Evolutionary conservation across 1,140 invertebrate species (phyloP).

Genomic region (Lepidurus packardi): DNA sequence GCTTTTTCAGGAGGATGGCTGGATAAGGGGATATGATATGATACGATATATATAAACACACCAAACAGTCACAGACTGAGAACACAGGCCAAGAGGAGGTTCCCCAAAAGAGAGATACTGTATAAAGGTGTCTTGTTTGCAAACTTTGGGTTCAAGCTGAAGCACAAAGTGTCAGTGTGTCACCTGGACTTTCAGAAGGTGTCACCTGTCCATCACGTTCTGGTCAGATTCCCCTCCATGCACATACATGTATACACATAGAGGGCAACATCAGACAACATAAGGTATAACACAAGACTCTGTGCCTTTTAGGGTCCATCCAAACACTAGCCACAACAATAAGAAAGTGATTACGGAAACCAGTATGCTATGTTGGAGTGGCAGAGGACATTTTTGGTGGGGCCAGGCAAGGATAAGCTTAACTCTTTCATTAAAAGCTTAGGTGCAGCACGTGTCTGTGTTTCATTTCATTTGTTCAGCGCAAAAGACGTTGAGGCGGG

Average conservation of each 20-base stretch:
- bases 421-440: not conserved
- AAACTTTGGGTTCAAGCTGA: not conserved
- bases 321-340: not conserved
- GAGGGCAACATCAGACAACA: too few relatives aligned
- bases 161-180: not conserved
- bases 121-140: slow-evolving; percentile 21
- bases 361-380: not conserved
- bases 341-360: not conserved
- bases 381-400: too few relatives aligned
- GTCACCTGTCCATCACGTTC: slow-evolving; percentile 1
- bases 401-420: too few relatives aligned
- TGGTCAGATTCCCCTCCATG: not conserved
- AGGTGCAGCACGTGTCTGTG: not conserved
- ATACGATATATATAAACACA: not conserved
- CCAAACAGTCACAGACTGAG: too few relatives aligned
- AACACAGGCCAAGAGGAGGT: not conserved
- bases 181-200: not conserved
- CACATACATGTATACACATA: too few relatives aligned
- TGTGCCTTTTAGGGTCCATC: not conserved
- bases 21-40: slow-evolving; percentile 15
- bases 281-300: not conserved
- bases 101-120: not conserved
- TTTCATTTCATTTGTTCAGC: not conserved
- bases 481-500: not conserved
- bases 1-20: not conserved